Percentiles rank a stretch among this genome's conserved stretches.
phyloP scores from a whole-genome alignment of 2,888 invertebrate genomes.

The Norana najaformis region DNA sequence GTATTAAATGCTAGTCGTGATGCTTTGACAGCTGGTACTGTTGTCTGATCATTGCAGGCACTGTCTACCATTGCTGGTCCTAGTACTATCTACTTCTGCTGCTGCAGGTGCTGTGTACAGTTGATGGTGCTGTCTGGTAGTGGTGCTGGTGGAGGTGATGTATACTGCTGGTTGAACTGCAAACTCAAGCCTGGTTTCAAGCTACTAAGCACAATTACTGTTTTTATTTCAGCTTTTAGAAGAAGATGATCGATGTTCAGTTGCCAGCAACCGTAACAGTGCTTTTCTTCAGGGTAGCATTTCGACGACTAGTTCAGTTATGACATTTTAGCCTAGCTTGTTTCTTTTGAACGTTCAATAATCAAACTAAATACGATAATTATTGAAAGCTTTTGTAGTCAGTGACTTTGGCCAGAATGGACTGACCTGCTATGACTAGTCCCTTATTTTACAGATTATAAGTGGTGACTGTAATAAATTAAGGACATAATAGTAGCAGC shows the following conservation, averaged over 20 bases:
- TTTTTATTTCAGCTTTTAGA: not conserved
- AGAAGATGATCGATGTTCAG: conserved; percentile 7
- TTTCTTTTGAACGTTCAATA: not conserved
- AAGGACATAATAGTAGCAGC: not conserved
- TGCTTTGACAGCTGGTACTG: too few species aligned
- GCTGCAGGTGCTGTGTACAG: too few species aligned
- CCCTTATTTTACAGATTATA: not conserved
- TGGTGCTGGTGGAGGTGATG: too few species aligned
- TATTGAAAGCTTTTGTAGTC: not conserved
- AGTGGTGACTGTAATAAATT: not conserved
- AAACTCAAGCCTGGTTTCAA: not conserved
- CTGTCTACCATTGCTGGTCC: too few species aligned
- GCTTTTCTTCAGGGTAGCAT: not conserved
- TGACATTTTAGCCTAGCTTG: not conserved
- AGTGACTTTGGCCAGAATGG: not conserved
- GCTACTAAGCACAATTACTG: not conserved
- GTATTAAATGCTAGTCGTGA: too few species aligned
- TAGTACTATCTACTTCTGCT: too few species aligned
- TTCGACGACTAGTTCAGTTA: not conserved
- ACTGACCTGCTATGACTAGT: not conserved
- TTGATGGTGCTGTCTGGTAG: too few species aligned
- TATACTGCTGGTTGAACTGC: too few species aligned
- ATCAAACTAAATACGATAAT: not conserved
- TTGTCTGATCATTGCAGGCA: too few species aligned
- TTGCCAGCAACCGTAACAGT: conserved; percentile 5